These are phyloP conservation scores for Meteorus sp. DNA, from an alignment of 1,140 invertebrate genomes.

Conservation along the genomic window DNA sequence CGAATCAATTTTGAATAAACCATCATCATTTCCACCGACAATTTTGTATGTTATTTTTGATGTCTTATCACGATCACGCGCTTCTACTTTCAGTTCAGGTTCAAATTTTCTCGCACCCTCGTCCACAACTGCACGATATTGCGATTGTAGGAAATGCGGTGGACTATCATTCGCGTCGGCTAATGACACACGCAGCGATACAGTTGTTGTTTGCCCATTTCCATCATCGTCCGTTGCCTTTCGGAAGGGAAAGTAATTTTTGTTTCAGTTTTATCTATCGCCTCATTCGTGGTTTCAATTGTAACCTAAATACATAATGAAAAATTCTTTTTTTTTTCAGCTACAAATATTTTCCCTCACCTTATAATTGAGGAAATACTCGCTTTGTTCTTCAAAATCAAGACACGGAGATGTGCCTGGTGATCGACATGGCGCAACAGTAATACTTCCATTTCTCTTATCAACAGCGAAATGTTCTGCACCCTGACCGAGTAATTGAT, in stretches of 20 bases:
- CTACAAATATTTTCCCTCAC: slow-evolving; percentile 49
- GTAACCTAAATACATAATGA: too few species aligned
- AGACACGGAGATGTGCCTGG: slow-evolving; percentile 71
- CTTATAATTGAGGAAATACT: slow-evolving; percentile 85
- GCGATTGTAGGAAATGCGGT: slow-evolving; percentile 72
- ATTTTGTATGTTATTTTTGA: slow-evolving; percentile 79
- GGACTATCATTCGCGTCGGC: slow-evolving; percentile 86
- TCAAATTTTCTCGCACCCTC: slow-evolving; percentile 84
- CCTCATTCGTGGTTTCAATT: too few species aligned
- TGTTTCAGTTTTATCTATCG: too few species aligned
- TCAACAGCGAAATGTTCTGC: slow-evolving; percentile 83
- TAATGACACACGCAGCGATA: slow-evolving; percentile 77
- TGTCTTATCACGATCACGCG: slow-evolving; percentile 77
- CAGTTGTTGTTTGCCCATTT: slow-evolving; percentile 72
- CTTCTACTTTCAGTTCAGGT: slow-evolving; percentile 68
- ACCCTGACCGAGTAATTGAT: slow-evolving; percentile 82
- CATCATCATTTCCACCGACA: slow-evolving; percentile 65
- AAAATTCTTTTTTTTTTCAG: not conserved
- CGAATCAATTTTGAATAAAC: slow-evolving; percentile 71
- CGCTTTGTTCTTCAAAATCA: slow-evolving; percentile 82
- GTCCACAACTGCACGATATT: slow-evolving; percentile 79
- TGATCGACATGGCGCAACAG: slow-evolving; percentile 75
- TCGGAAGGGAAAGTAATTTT: too few species aligned
- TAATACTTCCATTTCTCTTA: slow-evolving; percentile 77
- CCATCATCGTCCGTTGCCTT: slow-evolving; percentile 85